These are phyloP conservation scores for Drosophila nebulosa DNA, from an alignment of 1,140 invertebrate species.

Conservation along the genomic window DNA sequence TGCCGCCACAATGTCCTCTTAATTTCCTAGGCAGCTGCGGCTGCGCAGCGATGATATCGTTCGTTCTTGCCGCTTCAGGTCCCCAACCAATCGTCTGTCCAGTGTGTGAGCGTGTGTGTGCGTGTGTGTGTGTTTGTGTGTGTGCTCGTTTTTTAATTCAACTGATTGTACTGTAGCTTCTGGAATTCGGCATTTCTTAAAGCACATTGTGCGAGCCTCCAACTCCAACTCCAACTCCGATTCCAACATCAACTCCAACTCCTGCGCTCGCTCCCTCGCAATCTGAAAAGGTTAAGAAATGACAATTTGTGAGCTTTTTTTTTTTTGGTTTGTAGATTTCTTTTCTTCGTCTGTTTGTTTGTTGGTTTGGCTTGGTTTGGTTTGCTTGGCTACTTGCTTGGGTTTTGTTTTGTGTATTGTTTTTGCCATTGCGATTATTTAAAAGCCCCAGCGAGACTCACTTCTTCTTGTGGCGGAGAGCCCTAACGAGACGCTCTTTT, in stretches of 20 bases:
- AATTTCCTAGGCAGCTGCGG: conserved; percentile 68
- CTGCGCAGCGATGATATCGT: conserved; percentile 71
- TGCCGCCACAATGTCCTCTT: conserved; percentile 79
- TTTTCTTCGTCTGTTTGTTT: conserved; percentile 40
- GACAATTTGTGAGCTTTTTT: conserved; percentile 78
- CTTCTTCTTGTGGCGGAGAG: background rate
- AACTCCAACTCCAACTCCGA: conserved; percentile 1
- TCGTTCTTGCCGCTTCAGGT: conserved; percentile 34
- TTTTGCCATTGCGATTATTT: conserved; percentile 76
- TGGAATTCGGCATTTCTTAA: conserved; percentile 80
- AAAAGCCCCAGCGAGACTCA: conserved; percentile 47
- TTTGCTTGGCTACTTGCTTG: background rate
- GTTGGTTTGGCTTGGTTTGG: conserved; percentile 4
- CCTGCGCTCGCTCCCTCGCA: conserved; percentile 63
- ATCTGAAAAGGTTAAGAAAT: conserved; percentile 78
- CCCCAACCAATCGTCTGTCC: conserved; percentile 5
- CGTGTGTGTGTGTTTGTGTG: conserved; percentile 31
- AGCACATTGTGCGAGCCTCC: conserved; percentile 64
- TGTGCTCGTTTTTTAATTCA: conserved; percentile 78
- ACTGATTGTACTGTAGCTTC: conserved; percentile 80
- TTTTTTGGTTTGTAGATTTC: conserved; percentile 27
- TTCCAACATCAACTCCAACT: conserved; percentile 59
- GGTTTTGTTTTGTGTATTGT: conserved; percentile 38
- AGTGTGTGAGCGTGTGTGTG: conserved; percentile 14
- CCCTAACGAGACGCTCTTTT: conserved; percentile 71